A percentile compares a stretch with the other conserved stretches of the same genome.
Conservation (phyloP, 1,140 invertebrate species). For the Venustaconcha ellipsiformis region DNA sequence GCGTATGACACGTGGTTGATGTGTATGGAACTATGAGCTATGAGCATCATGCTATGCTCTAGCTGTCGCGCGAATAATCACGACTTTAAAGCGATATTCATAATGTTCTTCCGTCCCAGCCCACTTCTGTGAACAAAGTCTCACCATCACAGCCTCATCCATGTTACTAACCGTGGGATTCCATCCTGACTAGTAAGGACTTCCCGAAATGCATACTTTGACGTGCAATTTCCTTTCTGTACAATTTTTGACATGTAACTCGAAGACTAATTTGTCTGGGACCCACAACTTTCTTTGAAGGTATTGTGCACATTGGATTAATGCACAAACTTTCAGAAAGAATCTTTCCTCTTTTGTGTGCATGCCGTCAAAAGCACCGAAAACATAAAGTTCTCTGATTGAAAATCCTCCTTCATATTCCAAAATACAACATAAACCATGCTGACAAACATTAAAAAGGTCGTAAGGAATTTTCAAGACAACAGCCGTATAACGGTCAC, state of each 20-base stretch:
- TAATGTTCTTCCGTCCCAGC: too few species aligned
- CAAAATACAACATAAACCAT: conserved; percentile 40
- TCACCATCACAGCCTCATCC: neutral
- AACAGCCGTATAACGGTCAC: conserved; percentile 2
- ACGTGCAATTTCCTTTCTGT: conserved; percentile 20
- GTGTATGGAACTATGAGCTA: too few species aligned
- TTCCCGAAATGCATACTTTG: conserved; percentile 20
- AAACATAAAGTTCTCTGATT: conserved; percentile 25
- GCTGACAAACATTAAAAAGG: conserved; percentile 27
- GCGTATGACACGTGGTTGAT: too few species aligned
- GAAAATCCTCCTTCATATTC: conserved; percentile 22
- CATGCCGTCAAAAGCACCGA: conserved; percentile 46
- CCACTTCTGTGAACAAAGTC: too few species aligned
- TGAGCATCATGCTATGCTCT: too few species aligned
- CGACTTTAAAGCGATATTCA: too few species aligned
- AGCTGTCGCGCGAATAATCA: too few species aligned
- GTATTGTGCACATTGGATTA: conserved; percentile 40
- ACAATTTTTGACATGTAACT: conserved; percentile 22
- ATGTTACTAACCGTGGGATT: conserved; percentile 6
- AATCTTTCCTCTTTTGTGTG: conserved; percentile 25
- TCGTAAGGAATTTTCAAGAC: neutral
- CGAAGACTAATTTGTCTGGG: conserved; percentile 1
- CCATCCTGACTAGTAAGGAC: conserved; percentile 14
- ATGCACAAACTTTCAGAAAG: conserved; percentile 41
- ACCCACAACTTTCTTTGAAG: conserved; percentile 7